Evolutionary conservation across 92 coral and sea anemone species (phyloP), one percentile per base, ranked within the genome.

Genomic region (Porites divaricata): DNA sequence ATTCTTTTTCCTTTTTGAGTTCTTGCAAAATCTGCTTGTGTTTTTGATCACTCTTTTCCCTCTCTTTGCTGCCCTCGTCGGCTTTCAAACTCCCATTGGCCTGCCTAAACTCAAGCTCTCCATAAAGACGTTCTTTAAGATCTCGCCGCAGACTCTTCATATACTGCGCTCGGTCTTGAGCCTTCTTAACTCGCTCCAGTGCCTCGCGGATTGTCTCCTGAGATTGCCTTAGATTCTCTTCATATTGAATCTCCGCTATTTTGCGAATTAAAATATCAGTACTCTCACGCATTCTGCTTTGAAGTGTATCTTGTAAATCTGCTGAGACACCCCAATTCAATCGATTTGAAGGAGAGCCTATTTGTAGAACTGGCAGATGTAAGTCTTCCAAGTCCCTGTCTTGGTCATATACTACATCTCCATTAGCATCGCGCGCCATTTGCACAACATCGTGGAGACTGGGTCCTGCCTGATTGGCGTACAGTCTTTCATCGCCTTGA

Each of bases 181-280:
- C 91, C 83, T 87, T 64, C 62, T 88, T 86, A 51, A 87, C 91
- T 49, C 97, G 88, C 67, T 95, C 90, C 71, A 93, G 87, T 9
- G 96, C 95, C 63, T 84, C 94, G 51, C 93, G 89, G 13, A 95
- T 81, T 20, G 91, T 93, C 67, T 93, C 92, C 56, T 96, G 93
- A 26, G 93, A 86, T 45, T 86, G 89, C 51, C 91, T 84, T 79
- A 95, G 89, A 76, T 95, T 94, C 76, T 95, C 98, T 53, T 91
- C 91, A 70, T 95, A 89, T 72, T 96, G 98, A 45, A 95, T 91
- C 71, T 96, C 99, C 1, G 99, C 99, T 58, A 96, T 75, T 81
- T 96, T 96, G 17, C 95, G 90, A 53, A 95, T 89, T 67, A 96
- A 80, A 22, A 94, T 91, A 11, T 94, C 98, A 19, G 92, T 83